Conservation (phyloP, 2,797 vertebrate genomes). For the Rhabdophis nuchalis region DNA sequence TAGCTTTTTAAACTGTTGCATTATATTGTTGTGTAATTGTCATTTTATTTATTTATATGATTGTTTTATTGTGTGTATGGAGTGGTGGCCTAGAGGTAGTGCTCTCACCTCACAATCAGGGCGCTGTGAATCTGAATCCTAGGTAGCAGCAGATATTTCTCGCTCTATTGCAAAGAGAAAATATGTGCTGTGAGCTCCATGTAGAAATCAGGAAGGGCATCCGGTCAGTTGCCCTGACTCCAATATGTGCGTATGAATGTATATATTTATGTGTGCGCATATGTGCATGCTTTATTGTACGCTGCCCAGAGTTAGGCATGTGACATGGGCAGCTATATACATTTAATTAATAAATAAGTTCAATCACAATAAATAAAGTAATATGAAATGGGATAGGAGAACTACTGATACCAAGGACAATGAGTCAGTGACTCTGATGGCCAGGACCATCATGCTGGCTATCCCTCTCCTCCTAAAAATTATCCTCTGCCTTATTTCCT, state of each 20-base stretch:
- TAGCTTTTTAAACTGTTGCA: background rate
- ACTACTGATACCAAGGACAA: background rate
- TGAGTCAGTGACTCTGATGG: background rate
- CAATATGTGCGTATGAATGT: too few species aligned
- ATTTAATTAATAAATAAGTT: background rate
- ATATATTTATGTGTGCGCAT: too few species aligned
- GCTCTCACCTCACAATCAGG: background rate
- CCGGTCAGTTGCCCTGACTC: background rate
- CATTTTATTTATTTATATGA: background rate
- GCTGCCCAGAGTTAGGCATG: background rate
- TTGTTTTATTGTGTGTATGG: background rate
- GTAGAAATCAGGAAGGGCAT: background rate
- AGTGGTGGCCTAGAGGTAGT: background rate
- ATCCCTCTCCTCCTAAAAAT: background rate
- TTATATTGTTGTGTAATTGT: background rate
- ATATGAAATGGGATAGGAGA: background rate
- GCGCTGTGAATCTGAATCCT: background rate
- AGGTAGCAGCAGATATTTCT: background rate
- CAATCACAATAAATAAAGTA: background rate
- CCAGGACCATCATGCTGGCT: background rate
- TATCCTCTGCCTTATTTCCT: background rate
- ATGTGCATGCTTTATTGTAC: background rate
- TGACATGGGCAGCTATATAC: background rate
- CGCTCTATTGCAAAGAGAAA: too few species aligned
- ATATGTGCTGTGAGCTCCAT: background rate